These are phyloP conservation scores for Mallateleia sp. DNA, from an alignment of 2,888 invertebrate species.

Conservation along the genomic window DNA sequence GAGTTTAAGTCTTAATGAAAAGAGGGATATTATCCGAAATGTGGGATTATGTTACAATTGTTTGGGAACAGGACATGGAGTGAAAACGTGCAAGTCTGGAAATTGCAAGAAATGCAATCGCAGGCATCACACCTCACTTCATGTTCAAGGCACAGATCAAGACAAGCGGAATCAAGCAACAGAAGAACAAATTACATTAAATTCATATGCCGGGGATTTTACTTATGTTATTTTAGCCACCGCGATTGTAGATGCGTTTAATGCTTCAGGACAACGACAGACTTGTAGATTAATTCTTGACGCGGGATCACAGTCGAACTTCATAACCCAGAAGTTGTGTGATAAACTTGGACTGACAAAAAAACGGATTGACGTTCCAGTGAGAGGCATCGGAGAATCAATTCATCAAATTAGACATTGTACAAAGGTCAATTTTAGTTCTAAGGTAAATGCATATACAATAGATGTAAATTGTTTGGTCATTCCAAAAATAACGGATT, in stretches of 20 bases:
- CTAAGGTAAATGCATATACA: conserved; percentile 36
- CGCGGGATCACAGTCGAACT: conserved; percentile 69
- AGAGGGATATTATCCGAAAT: too few species aligned
- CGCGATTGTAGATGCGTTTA: background rate
- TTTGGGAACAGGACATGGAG: too few species aligned
- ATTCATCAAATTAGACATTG: conserved; percentile 36
- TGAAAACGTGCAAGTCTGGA: too few species aligned
- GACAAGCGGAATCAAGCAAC: too few species aligned
- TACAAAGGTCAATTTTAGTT: conserved; percentile 35
- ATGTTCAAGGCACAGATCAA: too few species aligned
- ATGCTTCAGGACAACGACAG: conserved; percentile 28
- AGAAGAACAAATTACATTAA: too few species aligned
- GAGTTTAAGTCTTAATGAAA: too few species aligned
- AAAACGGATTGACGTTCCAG: conserved; percentile 12
- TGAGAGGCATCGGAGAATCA: conserved; percentile 61
- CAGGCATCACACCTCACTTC: too few species aligned
- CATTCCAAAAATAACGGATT: conserved; percentile 61
- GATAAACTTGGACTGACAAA: conserved; percentile 50
- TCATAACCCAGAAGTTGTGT: conserved; percentile 51
- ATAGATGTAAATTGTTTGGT: conserved; percentile 44
- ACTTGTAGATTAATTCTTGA: conserved; percentile 65
- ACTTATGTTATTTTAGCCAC: too few species aligned
- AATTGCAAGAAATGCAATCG: too few species aligned
- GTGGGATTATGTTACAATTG: too few species aligned
- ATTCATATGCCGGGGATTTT: too few species aligned